Conservation (phyloP, 2,113 vertebrate genomes). For the Chrysochloris asiatica region DNA sequence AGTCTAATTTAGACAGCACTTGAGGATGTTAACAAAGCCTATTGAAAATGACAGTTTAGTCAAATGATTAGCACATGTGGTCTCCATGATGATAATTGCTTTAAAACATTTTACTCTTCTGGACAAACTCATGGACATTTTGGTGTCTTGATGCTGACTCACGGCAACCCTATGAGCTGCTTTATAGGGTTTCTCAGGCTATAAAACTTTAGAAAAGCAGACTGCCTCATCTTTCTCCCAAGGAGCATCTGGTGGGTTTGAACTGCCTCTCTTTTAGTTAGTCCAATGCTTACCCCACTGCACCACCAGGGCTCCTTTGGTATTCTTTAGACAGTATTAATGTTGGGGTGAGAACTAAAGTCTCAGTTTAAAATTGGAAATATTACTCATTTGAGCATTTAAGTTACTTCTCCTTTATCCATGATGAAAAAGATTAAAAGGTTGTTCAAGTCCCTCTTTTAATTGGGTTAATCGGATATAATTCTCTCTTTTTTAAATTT, state of each 20-base stretch:
- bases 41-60: constrained; percentile 52
- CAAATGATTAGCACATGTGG: constrained; percentile 35
- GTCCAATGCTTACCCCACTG: not conserved
- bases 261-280: not conserved
- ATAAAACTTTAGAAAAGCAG: not conserved
- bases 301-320: not conserved
- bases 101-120: constrained; percentile 38
- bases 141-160: not conserved
- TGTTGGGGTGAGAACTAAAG: not conserved
- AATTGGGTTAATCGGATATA: constrained; percentile 63
- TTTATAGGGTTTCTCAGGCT: not conserved
- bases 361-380: constrained; percentile 45
- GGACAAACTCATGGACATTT: constrained; percentile 12
- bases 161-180: not conserved
- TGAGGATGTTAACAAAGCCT: constrained; percentile 38
- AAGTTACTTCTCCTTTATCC: constrained; percentile 45
- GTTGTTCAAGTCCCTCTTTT: not conserved
- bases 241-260: not conserved
- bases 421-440: constrained; percentile 43
- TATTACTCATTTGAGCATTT: constrained; percentile 14
- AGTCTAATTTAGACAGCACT: constrained; percentile 63
- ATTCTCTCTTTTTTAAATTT: constrained; percentile 54
- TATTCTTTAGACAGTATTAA: not conserved
- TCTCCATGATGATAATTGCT: constrained; percentile 36
- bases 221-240: not conserved